Evolutionary conservation across 2,797 vertebrate genomes (phyloP), one percentile per base, ranked within the genome.

Genomic region (Trichosurus vulpecula): DNA sequence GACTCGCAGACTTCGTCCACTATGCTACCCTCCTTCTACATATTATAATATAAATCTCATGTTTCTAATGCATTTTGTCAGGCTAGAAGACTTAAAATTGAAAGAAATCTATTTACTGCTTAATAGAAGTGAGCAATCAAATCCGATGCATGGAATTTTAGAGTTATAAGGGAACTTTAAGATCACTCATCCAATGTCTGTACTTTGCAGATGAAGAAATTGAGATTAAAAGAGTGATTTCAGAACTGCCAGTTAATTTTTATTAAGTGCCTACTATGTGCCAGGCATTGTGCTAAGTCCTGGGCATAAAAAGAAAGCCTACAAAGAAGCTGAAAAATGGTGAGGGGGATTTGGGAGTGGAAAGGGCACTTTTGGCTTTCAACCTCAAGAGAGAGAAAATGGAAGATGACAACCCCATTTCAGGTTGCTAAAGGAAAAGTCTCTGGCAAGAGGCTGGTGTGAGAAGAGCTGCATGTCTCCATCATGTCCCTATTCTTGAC

Each of bases 41-140:
- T 56, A 93, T 29, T 95, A 2, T 41, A 87, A 52, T 90, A 93
- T 90, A 47, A 94, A 95, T 11, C 13, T 13, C 41, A 92, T 93
- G 4, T 74, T 96, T 92, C 35, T 90, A 92, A 81, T 55, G 56
- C 35, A 66, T 66, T 81, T 92, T 30, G 47, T 57, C 55, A 95
- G 35, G 29, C 4, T 74, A 57, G 81, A 19, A 92, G 55, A 81
- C 29, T 57, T 61, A n/a, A 61, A 35, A 16, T 56, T 52, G 54
- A 89, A 92, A 94, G 91, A 94, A 90, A 89, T 61, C 6, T 54
- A 74, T 57, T 31, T 58, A 74, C 10, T 74, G 61, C 61, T n/a
- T 41, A 74, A 74, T 74, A 8, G 14, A n/a, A 74, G 5, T 74
- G 61, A 74, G 14, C 4, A 74, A 74, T 74, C 35, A 74, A 74